Conservation (phyloP, 1,140 invertebrate species). For the Macrobrachium rosenbergii region DNA sequence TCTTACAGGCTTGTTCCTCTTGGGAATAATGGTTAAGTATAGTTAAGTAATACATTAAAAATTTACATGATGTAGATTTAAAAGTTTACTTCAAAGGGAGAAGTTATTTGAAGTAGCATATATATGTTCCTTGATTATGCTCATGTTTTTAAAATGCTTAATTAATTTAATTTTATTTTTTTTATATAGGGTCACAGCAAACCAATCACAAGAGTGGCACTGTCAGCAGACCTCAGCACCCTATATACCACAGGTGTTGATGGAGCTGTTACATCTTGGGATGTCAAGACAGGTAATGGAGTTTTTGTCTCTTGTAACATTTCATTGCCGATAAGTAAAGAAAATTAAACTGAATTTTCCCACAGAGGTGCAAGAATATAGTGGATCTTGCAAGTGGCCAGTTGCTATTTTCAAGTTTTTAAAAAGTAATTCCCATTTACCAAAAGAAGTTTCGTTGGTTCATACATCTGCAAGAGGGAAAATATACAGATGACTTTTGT, state of each 20-base stretch:
- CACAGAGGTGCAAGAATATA: not conserved
- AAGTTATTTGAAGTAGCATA: no score
- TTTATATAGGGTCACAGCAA: conserved; percentile 91
- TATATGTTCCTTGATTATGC: no score
- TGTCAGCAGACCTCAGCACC: conserved; percentile 81
- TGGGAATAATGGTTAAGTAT: not conserved
- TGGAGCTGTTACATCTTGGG: conserved; percentile 91
- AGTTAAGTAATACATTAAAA: not conserved
- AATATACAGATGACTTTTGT: no score
- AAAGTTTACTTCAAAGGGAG: not conserved
- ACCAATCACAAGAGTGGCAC: conserved; percentile 92
- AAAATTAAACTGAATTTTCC: not conserved
- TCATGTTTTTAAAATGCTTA: no score
- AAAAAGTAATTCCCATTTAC: no score
- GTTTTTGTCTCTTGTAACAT: not conserved
- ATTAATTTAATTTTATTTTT: not conserved
- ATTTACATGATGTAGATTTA: not conserved
- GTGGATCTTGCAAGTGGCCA: no score
- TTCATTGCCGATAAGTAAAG: not conserved
- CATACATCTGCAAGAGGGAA: no score
- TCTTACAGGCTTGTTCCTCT: no score
- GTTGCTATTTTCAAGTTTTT: no score
- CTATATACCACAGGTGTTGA: conserved; percentile 96
- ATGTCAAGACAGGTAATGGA: conserved; percentile 75
- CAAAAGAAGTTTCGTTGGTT: no score